Conservation (phyloP, 2,113 vertebrate species). For the Gallinago jamesoni region DNA sequence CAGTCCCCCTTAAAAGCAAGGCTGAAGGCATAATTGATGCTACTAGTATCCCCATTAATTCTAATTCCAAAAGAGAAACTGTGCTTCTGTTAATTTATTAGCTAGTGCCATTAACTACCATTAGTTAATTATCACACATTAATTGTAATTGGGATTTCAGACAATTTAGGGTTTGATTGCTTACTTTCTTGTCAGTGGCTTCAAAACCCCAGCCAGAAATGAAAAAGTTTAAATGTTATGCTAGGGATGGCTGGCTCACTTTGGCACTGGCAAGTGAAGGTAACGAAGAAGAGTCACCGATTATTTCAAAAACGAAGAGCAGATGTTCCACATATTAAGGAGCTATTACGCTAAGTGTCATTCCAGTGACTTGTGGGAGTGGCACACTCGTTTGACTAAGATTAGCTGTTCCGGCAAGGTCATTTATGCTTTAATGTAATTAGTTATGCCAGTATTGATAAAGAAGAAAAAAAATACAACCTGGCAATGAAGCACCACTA, state of each 20-base stretch:
- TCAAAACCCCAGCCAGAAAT: not conserved
- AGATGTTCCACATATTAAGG: constrained; percentile 41
- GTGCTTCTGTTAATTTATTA: not conserved
- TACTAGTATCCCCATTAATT: not conserved
- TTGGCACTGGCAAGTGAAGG: not conserved
- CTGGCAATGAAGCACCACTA: not conserved
- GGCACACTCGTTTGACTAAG: not conserved
- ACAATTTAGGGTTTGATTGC: not conserved
- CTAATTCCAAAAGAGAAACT: not conserved
- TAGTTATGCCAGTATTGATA: not conserved
- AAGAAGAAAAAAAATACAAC: not conserved
- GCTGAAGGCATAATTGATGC: not conserved
- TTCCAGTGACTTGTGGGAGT: constrained; percentile 6
- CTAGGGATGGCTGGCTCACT: not conserved
- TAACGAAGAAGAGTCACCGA: not conserved
- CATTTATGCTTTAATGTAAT: constrained; percentile 15
- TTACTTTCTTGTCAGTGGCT: not conserved
- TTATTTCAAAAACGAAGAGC: constrained; percentile 15
- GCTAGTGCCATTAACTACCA: not conserved
- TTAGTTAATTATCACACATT: not conserved
- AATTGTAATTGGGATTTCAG: not conserved
- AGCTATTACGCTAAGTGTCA: constrained; percentile 19
- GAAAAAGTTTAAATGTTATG: not conserved
- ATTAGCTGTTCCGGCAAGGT: constrained; percentile 33
- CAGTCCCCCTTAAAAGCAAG: not conserved